Evolutionary conservation across 2,113 vertebrate genomes (phyloP).

Genomic region (Symphodus melops): DNA sequence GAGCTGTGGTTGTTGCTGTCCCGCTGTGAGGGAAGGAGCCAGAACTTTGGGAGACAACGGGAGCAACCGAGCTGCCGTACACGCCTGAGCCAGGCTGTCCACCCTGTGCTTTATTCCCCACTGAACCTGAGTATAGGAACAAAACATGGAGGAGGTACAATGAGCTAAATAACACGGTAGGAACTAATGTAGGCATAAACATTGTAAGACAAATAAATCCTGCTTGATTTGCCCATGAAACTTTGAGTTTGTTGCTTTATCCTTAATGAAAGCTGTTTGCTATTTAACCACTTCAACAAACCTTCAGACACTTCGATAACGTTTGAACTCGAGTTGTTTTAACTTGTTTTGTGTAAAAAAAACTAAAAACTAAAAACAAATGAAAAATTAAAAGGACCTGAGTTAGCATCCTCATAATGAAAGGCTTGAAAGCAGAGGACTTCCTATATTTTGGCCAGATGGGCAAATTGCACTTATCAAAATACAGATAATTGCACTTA

Average conservation of each 20-base stretch:
- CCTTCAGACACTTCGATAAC: too few relatives aligned
- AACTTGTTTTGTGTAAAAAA: neutral
- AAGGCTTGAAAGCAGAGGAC: too few relatives aligned
- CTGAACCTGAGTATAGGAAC: slow-evolving; percentile 72
- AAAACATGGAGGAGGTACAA: slow-evolving; percentile 13
- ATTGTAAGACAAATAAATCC: neutral
- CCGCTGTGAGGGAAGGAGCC: slow-evolving; percentile 63
- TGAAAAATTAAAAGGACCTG: neutral
- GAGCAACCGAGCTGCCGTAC: slow-evolving; percentile 79
- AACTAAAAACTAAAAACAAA: too few relatives aligned
- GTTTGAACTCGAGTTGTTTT: too few relatives aligned
- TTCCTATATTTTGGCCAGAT: neutral
- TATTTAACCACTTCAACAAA: neutral
- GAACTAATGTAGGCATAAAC: neutral
- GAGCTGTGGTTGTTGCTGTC: slow-evolving; percentile 72
- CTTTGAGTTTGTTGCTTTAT: neutral
- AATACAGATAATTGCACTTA: neutral
- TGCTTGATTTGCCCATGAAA: slow-evolving; percentile 5
- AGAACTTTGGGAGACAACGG: slow-evolving; percentile 83
- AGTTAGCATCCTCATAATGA: neutral
- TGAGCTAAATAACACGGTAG: neutral
- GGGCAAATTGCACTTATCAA: neutral
- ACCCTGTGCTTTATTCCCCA: slow-evolving; percentile 84
- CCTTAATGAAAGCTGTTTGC: neutral
- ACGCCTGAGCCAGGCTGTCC: slow-evolving; percentile 78